Percentiles rank a stretch among this genome's conserved stretches.
Evolutionary conservation across 2,888 invertebrate genomes (phyloP).

Genomic region (Mythimna lalbum): DNA sequence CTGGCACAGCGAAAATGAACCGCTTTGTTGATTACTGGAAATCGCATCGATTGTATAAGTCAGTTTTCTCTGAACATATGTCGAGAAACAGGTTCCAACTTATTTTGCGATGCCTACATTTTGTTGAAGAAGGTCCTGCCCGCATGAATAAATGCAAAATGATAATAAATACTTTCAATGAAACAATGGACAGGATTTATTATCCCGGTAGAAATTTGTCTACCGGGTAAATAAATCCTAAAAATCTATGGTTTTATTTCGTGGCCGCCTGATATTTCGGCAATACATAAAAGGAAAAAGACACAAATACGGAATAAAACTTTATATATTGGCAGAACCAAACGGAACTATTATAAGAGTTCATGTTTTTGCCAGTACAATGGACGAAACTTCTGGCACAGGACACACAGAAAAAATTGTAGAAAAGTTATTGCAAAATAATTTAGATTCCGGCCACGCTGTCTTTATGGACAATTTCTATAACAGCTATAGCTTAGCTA

Average conservation of each 20-base stretch:
- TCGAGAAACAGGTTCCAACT: constrained; percentile 51
- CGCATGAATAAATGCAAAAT: constrained; percentile 33
- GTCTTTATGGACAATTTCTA: constrained; percentile 67
- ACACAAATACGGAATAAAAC: constrained; percentile 69
- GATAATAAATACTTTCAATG: constrained; percentile 39
- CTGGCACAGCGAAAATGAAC: constrained; percentile 50
- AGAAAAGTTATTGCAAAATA: constrained; percentile 60
- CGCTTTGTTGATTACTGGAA: constrained; percentile 55
- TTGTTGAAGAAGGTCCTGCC: constrained; percentile 35
- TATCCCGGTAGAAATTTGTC: constrained; percentile 61
- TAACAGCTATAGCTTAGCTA: constrained; percentile 54
- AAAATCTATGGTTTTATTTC: constrained; percentile 67
- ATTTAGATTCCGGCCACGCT: constrained; percentile 62
- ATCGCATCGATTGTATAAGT: constrained; percentile 48
- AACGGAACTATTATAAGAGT: constrained; percentile 66
- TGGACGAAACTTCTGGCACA: constrained; percentile 49
- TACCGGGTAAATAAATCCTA: too few relatives aligned
- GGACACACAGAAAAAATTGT: constrained; percentile 63
- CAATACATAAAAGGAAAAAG: constrained; percentile 70
- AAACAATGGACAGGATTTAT: constrained; percentile 59
- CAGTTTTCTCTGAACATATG: constrained; percentile 49
- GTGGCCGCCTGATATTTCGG: constrained; percentile 63
- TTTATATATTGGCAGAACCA: constrained; percentile 70
- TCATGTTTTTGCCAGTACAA: constrained; percentile 54
- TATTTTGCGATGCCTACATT: constrained; percentile 38